Conservation (phyloP, 1,140 invertebrate species). For the Tetramorium simillimum region DNA sequence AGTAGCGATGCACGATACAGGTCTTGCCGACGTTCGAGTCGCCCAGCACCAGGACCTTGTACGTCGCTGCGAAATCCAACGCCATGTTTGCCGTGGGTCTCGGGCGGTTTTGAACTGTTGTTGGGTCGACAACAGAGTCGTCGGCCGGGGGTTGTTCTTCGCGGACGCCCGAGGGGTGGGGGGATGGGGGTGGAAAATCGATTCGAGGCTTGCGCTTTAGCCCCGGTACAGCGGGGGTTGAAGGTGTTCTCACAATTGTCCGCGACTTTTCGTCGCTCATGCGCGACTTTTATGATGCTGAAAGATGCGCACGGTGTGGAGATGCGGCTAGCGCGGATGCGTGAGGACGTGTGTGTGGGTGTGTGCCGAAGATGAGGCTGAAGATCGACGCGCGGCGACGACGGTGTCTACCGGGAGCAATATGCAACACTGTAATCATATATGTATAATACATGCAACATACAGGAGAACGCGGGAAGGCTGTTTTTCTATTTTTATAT, state of each 20-base stretch:
- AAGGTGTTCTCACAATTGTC: conserved; percentile 59
- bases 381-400: conserved; percentile 28
- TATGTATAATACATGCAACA: neutral
- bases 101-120: conserved; percentile 76
- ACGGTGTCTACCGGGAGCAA: conserved; percentile 13
- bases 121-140: conserved; percentile 77
- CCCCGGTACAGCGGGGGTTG: neutral
- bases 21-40: conserved; percentile 97
- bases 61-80: conserved; percentile 93
- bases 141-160: conserved; percentile 75
- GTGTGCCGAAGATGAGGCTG: neutral
- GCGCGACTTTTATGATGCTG: conserved; percentile 14
- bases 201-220: conserved; percentile 79
- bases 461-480: neutral
- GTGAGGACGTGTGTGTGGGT: neutral
- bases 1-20: conserved; percentile 95
- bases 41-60: conserved; percentile 94
- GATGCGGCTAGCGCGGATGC: neutral
- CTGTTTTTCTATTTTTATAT: conserved; percentile 30
- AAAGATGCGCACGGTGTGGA: neutral
- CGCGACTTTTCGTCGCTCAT: conserved; percentile 38
- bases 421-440: neutral
- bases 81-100: conserved; percentile 87
- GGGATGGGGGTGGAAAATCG: conserved; percentile 76
- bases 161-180: conserved; percentile 20